phyloP scores from a whole-genome alignment of 2,113 vertebrate genomes.

The Marcusenius ussheri region DNA sequence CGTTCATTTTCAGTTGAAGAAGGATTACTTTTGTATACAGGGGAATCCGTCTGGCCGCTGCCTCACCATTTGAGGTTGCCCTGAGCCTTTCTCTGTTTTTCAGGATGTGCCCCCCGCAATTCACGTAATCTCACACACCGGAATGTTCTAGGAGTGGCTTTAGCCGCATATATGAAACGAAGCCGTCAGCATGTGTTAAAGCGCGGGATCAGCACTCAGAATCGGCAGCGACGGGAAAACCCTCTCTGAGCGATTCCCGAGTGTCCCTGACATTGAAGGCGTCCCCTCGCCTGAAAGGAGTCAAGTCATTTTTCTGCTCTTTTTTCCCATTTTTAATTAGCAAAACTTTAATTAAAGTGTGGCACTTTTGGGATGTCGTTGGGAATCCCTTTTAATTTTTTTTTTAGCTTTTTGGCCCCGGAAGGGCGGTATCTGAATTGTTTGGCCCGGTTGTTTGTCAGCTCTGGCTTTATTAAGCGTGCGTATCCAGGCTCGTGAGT shows the following conservation, averaged over 20 bases:
- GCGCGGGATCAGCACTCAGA: neutral
- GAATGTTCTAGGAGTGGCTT: neutral
- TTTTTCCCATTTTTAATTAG: constrained; percentile 23
- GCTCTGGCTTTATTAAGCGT: neutral
- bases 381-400: constrained; percentile 27
- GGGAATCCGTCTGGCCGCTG: neutral
- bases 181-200: neutral
- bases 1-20: neutral
- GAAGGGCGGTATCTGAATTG: constrained; percentile 36
- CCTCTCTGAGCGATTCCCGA: neutral
- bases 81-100: neutral
- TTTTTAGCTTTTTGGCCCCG: constrained; percentile 23
- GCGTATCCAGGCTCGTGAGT: neutral
- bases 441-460: too few species aligned
- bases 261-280: constrained; percentile 8
- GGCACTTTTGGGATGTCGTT: constrained; percentile 32
- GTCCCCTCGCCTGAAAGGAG: constrained; percentile 28
- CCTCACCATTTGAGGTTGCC: neutral
- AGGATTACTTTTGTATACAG: neutral
- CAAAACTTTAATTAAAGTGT: constrained; percentile 43
- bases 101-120: neutral
- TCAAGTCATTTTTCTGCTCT: neutral
- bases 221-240: neutral
- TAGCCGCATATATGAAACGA: neutral
- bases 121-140: neutral